Evolutionary conservation across 2,797 vertebrate species (phyloP).

Genomic region (Staurois parvus): DNA sequence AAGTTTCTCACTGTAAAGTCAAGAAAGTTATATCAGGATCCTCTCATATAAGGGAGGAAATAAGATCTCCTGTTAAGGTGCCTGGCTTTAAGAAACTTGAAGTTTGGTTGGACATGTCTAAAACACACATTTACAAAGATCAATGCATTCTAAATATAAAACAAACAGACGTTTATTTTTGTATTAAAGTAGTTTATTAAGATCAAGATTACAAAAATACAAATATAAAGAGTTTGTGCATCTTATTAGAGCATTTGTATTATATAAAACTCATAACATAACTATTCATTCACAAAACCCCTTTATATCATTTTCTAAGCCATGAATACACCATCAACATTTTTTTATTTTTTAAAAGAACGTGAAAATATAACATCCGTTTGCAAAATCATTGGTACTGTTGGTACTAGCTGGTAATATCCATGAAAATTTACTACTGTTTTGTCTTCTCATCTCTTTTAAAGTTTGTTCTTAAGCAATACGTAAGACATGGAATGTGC

Average conservation of each 20-base stretch:
- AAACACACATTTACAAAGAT: not conserved
- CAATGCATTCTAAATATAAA: not conserved
- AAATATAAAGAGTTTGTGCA: slow-evolving; percentile 72
- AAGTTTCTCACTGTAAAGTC: no score
- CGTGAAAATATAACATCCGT: slow-evolving; percentile 35
- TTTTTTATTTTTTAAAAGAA: not conserved
- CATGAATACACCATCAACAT: not conserved
- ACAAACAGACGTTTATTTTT: slow-evolving; percentile 25
- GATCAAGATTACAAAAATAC: slow-evolving; percentile 82
- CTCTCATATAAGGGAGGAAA: no score
- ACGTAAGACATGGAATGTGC: no score
- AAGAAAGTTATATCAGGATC: no score
- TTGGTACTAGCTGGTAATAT: slow-evolving; percentile 80
- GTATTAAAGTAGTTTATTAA: slow-evolving; percentile 83
- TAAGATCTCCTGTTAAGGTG: no score
- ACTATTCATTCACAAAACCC: slow-evolving; percentile 65
- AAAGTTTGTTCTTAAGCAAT: not conserved
- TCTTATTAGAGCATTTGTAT: slow-evolving; percentile 75
- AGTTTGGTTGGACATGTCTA: no score
- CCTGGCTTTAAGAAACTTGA: no score
- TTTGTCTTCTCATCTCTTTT: not conserved
- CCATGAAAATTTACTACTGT: slow-evolving; percentile 79
- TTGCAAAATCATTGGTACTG: slow-evolving; percentile 75
- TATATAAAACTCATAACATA: slow-evolving; percentile 74
- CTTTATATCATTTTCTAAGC: not conserved